Conservation (phyloP, 2,113 vertebrate genomes). For the Ictalurus furcatus region DNA sequence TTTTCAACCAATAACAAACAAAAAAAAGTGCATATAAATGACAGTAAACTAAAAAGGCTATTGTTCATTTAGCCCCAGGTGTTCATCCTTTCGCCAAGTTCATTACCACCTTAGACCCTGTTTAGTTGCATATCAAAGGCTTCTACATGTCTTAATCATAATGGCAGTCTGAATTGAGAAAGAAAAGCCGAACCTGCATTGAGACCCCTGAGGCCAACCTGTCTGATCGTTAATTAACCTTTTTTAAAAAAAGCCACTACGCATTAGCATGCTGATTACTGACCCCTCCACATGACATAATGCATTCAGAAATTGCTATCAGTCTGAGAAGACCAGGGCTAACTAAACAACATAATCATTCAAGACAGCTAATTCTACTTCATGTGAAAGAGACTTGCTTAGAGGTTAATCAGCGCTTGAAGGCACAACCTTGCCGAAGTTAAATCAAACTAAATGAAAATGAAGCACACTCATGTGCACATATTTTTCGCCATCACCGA, state of each 20-base stretch:
- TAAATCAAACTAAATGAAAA: background rate
- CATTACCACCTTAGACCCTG: constrained; percentile 22
- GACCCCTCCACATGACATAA: constrained; percentile 2
- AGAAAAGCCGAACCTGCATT: constrained; percentile 36
- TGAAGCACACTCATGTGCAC: background rate
- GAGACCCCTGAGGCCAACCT: constrained; percentile 11
- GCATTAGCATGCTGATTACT: constrained; percentile 12
- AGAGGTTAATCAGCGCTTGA: constrained; percentile 9
- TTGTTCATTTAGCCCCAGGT: background rate
- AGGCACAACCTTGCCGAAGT: background rate
- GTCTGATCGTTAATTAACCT: constrained; percentile 34
- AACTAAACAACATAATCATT: background rate
- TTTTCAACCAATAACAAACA: background rate
- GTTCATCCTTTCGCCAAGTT: constrained; percentile 18
- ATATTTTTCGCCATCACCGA: too few species aligned
- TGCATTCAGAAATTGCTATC: constrained; percentile 19
- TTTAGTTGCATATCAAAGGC: constrained; percentile 39
- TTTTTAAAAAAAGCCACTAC: background rate
- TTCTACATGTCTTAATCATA: constrained; percentile 24
- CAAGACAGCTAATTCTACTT: background rate
- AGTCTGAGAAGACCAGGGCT: background rate
- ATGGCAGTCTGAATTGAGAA: background rate
- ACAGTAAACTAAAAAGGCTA: background rate
- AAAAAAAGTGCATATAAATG: background rate
- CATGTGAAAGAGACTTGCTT: background rate